Conservation (phyloP, 1,140 invertebrate genomes). For the Aethina tumida region DNA sequence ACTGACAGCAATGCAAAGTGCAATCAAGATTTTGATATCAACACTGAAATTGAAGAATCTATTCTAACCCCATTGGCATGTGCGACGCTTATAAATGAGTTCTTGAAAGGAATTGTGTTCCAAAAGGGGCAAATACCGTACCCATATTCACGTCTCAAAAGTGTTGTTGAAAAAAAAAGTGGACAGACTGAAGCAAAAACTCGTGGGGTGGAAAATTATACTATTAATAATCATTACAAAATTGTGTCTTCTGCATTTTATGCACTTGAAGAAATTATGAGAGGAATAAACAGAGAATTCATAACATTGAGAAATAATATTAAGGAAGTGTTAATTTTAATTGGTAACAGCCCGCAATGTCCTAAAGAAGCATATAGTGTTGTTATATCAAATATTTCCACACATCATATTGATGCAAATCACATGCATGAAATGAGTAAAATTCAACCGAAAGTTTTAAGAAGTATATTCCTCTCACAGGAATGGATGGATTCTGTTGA, state of each 20-base stretch:
- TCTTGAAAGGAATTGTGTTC: constrained; percentile 21
- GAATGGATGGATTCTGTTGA: constrained; percentile 18
- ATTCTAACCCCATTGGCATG: constrained; percentile 21
- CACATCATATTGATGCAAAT: constrained; percentile 20
- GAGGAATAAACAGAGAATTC: constrained; percentile 17
- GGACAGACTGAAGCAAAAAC: constrained; percentile 6
- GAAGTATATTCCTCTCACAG: constrained; percentile 20
- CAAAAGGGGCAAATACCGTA: constrained; percentile 25
- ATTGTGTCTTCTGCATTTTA: constrained; percentile 19
- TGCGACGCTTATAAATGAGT: constrained; percentile 21
- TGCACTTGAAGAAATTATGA: constrained; percentile 16
- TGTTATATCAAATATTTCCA: constrained; percentile 9
- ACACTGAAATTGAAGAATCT: too few relatives aligned
- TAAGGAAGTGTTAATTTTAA: constrained; percentile 16
- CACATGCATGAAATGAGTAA: constrained; percentile 17
- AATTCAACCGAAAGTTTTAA: constrained; percentile 17
- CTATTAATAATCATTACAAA: constrained; percentile 16
- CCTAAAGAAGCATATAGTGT: constrained; percentile 21
- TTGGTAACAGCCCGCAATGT: constrained; percentile 19
- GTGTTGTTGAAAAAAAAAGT: constrained; percentile 17
- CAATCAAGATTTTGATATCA: too few relatives aligned
- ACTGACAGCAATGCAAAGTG: too few relatives aligned
- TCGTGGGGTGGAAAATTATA: constrained; percentile 12
- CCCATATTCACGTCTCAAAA: constrained; percentile 20
- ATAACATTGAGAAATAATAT: constrained; percentile 7